Conservation (phyloP, 2,888 invertebrate genomes). For the Chloroclystis v-ata region DNA sequence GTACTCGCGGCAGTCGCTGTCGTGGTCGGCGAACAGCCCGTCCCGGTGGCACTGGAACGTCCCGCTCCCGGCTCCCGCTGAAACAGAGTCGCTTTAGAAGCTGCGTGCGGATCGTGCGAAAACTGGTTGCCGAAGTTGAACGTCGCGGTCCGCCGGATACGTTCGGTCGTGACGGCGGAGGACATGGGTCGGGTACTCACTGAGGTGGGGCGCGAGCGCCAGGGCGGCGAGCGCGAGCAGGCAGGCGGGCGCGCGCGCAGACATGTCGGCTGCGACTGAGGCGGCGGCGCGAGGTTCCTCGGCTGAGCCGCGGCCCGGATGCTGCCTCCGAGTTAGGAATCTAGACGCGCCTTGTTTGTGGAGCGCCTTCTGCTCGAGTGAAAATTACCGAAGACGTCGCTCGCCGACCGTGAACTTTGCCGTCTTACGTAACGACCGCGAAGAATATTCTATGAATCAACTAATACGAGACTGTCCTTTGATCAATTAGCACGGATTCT, state of each 20-base stretch:
- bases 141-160: conserved; percentile 3
- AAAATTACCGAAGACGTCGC: conserved; percentile 52
- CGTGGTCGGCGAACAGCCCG: conserved; percentile 68
- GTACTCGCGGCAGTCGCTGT: conserved; percentile 65
- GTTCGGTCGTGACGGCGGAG: neutral
- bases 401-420: conserved; percentile 65
- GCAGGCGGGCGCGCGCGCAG: conserved; percentile 58
- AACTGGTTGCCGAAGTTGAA: conserved; percentile 9
- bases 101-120: neutral
- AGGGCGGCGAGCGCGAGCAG: conserved; percentile 29
- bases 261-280: conserved; percentile 67
- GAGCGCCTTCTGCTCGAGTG: conserved; percentile 49
- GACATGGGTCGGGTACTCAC: conserved; percentile 44
- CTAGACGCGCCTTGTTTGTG: conserved; percentile 64
- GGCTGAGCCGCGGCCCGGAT: conserved; percentile 73
- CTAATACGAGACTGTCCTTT: conserved; percentile 20
- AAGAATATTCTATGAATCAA: conserved; percentile 47
- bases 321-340: conserved; percentile 71
- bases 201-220: conserved; percentile 35
- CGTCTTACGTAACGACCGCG: conserved; percentile 55
- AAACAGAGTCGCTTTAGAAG: conserved; percentile 17
- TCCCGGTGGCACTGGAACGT: conserved; percentile 49
- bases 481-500: conserved; percentile 14
- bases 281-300: conserved; percentile 61
- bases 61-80: conserved; percentile 50